phyloP scores from a whole-genome alignment of 2,113 vertebrate species.

The Pteropus alecto region DNA sequence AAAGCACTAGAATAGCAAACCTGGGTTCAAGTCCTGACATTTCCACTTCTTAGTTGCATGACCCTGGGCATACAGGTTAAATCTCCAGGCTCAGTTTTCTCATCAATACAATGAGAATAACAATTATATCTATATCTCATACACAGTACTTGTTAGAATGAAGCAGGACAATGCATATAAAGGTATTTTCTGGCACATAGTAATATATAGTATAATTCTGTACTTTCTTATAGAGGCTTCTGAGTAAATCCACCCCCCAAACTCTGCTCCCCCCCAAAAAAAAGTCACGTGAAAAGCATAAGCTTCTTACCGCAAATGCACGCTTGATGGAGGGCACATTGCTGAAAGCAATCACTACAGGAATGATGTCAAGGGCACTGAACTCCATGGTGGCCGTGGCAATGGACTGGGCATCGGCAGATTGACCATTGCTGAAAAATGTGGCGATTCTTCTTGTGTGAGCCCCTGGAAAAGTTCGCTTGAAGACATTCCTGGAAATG shows the following conservation, averaged over 20 bases:
- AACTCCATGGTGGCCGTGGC: slow-evolving; percentile 72
- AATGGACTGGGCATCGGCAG: neutral
- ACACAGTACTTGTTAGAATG: neutral
- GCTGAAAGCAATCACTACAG: slow-evolving; percentile 72
- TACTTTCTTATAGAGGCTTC: neutral
- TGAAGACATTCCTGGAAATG: slow-evolving; percentile 78
- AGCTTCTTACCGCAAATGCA: slow-evolving; percentile 71
- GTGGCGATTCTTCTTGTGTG: slow-evolving; percentile 70
- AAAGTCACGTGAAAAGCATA: neutral
- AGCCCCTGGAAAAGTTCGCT: slow-evolving; percentile 58
- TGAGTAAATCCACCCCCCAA: neutral
- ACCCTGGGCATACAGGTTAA: fast-evolving
- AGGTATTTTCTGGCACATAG: neutral
- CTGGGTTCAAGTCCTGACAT: neutral
- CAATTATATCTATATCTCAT: neutral
- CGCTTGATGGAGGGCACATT: slow-evolving; percentile 55
- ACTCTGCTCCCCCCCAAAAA: no score
- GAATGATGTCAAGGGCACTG: slow-evolving; percentile 59
- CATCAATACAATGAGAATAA: neutral
- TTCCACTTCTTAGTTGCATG: neutral
- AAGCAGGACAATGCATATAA: neutral
- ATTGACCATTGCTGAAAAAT: slow-evolving; percentile 69
- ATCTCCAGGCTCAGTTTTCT: neutral
- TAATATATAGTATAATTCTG: neutral
- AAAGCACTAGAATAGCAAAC: neutral